Conservation (phyloP, 1,140 invertebrate species). For the Drosophila bifasciata region DNA sequence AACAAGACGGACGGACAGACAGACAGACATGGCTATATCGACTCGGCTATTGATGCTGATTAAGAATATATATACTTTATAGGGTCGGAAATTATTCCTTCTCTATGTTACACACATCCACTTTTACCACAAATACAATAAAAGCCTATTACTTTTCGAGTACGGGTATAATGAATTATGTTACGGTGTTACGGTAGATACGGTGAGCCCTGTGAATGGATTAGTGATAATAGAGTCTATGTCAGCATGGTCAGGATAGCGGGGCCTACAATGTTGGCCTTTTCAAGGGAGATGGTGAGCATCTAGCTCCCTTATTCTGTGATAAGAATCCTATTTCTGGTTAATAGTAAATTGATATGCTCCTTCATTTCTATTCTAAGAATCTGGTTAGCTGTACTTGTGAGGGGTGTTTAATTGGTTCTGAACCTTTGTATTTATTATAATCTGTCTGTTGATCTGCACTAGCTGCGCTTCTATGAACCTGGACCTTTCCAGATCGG, state of each 20-base stretch:
- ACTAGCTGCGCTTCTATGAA: constrained; percentile 3
- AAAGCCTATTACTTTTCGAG: too few relatives aligned
- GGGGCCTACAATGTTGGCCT: constrained; percentile 9
- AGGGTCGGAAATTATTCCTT: too few relatives aligned
- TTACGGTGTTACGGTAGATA: too few relatives aligned
- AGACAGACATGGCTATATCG: too few relatives aligned
- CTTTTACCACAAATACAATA: too few relatives aligned
- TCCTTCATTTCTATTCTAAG: constrained; percentile 5
- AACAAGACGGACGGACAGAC: too few relatives aligned
- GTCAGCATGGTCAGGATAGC: constrained; percentile 19
- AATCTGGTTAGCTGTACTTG: constrained; percentile 1
- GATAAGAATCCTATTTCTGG: constrained; percentile 3
- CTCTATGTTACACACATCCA: too few relatives aligned
- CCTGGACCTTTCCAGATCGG: constrained; percentile 8
- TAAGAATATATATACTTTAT: too few relatives aligned
- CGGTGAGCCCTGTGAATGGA: constrained; percentile 13
- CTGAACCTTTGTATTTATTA: constrained; percentile 7
- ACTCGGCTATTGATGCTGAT: too few relatives aligned
- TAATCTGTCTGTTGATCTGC: constrained; percentile 15
- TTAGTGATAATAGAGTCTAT: constrained; percentile 10
- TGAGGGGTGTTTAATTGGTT: constrained; percentile 17
- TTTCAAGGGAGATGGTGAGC: constrained; percentile 16
- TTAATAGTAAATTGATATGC: neutral
- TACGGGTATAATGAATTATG: too few relatives aligned
- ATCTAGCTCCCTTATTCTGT: constrained; percentile 1